Evolutionary conservation across 1,140 invertebrate genomes (phyloP).

Genomic region (Lanistes nyassanus): DNA sequence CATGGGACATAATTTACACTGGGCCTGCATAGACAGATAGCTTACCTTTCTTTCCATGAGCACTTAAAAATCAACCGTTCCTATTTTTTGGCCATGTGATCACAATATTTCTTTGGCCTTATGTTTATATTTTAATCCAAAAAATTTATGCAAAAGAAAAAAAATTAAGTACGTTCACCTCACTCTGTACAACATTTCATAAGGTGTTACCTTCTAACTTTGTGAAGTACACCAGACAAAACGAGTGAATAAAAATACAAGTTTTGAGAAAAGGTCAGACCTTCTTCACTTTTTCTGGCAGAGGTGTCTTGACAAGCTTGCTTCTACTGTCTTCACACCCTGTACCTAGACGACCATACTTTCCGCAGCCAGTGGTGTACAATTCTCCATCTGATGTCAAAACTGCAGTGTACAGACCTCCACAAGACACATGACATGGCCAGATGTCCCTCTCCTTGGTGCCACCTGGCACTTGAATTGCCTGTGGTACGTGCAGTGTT

Average conservation of each 20-base stretch:
- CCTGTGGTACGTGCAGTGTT: background rate
- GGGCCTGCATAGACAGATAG: too few species aligned
- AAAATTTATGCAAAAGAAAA: too few species aligned
- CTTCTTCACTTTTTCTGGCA: constrained; percentile 21
- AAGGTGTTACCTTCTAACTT: background rate
- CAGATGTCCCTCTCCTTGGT: background rate
- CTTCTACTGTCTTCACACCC: constrained; percentile 22
- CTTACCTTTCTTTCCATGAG: too few species aligned
- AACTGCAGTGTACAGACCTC: constrained; percentile 33
- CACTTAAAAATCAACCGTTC: too few species aligned
- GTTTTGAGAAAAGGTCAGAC: background rate
- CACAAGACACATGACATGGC: constrained; percentile 23
- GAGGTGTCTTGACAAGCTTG: background rate
- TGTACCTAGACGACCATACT: constrained; percentile 42
- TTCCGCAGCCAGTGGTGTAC: constrained; percentile 40
- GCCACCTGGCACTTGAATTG: background rate
- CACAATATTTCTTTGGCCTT: too few species aligned
- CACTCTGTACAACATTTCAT: too few species aligned
- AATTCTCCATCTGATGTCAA: constrained; percentile 31
- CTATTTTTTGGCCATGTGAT: too few species aligned
- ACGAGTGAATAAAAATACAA: too few species aligned
- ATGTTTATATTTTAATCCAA: too few species aligned
- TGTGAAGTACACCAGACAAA: too few species aligned
- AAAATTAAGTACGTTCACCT: too few species aligned
- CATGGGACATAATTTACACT: too few species aligned